Percentiles rank a stretch among this genome's conserved stretches.
Conservation (phyloP, 2,113 vertebrate species). For the Malurus alboscapulatus region DNA sequence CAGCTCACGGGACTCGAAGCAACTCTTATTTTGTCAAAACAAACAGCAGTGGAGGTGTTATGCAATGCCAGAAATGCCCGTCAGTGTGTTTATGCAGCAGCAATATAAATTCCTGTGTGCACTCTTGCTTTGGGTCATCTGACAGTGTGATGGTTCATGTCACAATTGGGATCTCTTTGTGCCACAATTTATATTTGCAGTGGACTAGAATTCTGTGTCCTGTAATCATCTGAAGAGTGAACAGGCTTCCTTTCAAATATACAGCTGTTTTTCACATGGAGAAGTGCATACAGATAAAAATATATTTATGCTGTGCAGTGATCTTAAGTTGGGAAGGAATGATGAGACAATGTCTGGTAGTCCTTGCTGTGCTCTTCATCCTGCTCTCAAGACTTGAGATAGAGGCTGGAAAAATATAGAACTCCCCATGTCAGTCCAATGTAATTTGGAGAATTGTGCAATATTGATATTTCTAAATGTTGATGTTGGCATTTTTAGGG, state of each 20-base stretch:
- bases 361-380: background rate
- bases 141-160: background rate
- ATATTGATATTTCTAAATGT: background rate
- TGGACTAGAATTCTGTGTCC: background rate
- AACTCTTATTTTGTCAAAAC: background rate
- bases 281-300: background rate
- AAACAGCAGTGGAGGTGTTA: background rate
- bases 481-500: background rate
- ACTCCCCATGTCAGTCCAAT: background rate
- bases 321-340: background rate
- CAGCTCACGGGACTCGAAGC: background rate
- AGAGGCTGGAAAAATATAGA: background rate
- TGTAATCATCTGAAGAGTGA: background rate
- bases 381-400: background rate
- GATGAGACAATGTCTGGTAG: background rate
- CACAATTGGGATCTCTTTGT: background rate
- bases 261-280: background rate
- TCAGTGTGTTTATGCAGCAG: slow-evolving; percentile 30
- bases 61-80: background rate
- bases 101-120: slow-evolving; percentile 10
- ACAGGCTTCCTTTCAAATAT: background rate
- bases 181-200: background rate
- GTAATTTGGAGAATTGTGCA: background rate
- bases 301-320: background rate
- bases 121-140: background rate